Evolutionary conservation across 2,113 vertebrate species (phyloP).

Genomic region (Amazona guildingii): DNA sequence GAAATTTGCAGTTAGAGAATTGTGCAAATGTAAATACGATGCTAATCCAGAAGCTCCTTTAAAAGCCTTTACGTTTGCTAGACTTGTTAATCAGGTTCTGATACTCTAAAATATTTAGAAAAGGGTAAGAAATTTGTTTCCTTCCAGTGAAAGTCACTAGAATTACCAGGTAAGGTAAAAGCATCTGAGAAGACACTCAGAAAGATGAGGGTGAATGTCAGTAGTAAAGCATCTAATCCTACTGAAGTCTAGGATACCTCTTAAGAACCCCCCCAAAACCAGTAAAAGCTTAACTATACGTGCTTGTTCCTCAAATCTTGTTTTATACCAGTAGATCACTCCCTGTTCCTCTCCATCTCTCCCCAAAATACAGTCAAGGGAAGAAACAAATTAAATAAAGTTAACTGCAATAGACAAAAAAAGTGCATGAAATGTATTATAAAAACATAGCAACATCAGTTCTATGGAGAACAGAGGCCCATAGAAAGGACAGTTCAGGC

Average conservation of each 20-base stretch:
- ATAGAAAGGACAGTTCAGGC: not conserved
- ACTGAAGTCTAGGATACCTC: not conserved
- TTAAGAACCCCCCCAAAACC: not conserved
- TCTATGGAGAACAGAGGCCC: not conserved
- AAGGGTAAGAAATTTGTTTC: not conserved
- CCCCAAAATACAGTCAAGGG: not conserved
- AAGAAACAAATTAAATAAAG: not conserved
- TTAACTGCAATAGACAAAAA: not conserved
- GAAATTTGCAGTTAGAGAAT: conserved; percentile 28
- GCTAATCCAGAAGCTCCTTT: not conserved
- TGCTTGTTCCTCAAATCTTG: not conserved
- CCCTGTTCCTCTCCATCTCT: not conserved
- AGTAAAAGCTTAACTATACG: not conserved
- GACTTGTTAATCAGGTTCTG: not conserved
- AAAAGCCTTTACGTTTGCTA: not conserved
- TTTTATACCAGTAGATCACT: not conserved
- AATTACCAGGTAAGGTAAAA: not conserved
- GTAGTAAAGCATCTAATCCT: not conserved
- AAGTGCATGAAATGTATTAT: not conserved
- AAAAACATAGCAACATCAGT: not conserved
- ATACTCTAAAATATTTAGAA: not conserved
- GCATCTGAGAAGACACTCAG: not conserved
- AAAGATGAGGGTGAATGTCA: not conserved
- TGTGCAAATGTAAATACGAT: not conserved
- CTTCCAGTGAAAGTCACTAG: not conserved